A percentile compares a stretch with the other conserved stretches of the same genome.
phyloP scores from a whole-genome alignment of 2,888 invertebrate species.

The Unio delphinus region DNA sequence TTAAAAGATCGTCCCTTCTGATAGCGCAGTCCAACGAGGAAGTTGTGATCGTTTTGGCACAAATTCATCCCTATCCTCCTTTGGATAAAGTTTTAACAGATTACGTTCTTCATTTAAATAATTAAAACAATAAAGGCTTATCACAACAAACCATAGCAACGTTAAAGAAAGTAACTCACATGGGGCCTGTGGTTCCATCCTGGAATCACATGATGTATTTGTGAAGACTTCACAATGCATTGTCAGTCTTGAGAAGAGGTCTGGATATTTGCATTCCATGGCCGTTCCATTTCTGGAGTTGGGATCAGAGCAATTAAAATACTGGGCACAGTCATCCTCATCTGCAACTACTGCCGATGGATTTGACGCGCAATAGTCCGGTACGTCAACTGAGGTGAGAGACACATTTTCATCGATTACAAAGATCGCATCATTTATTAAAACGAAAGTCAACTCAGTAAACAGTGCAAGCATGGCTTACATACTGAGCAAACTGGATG shows the following conservation, averaged over 20 bases:
- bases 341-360: slow-evolving; percentile 23
- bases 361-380: slow-evolving; percentile 31
- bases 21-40: no score
- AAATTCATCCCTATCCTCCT: no score
- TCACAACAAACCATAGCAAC: not conserved
- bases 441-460: no score
- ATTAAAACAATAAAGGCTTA: no score
- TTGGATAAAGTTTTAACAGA: no score
- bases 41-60: no score
- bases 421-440: no score
- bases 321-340: slow-evolving; percentile 36
- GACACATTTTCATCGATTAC: no score
- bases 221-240: slow-evolving; percentile 33
- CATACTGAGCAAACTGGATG: no score
- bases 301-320: slow-evolving; percentile 31
- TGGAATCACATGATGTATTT: slow-evolving; percentile 29
- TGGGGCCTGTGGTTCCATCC: slow-evolving; percentile 36
- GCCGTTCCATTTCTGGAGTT: slow-evolving; percentile 3
- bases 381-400: slow-evolving; percentile 27
- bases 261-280: slow-evolving; percentile 37
- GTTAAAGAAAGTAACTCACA: slow-evolving; percentile 24
- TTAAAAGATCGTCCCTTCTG: no score
- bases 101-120: no score
- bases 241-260: slow-evolving; percentile 34
- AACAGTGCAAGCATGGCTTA: no score